Percentiles rank a stretch among this genome's conserved stretches.
Evolutionary conservation across 2,797 vertebrate species (phyloP).

Genomic region (Helostoma temminkii): DNA sequence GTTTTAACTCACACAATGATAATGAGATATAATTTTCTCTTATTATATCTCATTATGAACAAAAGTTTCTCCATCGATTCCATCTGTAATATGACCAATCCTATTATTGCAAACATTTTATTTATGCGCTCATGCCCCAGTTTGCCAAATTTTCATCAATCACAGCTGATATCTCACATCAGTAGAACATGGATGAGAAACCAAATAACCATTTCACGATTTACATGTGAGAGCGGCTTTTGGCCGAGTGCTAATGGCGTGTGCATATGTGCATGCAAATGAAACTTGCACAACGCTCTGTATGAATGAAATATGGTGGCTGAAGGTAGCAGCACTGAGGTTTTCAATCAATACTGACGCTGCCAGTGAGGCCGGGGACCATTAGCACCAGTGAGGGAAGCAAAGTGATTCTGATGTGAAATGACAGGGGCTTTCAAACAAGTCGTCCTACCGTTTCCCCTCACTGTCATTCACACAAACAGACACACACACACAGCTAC

Average conservation of each 20-base stretch:
- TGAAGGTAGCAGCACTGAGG: conserved; percentile 33
- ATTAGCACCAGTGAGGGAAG: conserved; percentile 68
- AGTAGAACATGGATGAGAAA: conserved; percentile 1
- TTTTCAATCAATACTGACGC: conserved; percentile 66
- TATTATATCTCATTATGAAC: conserved; percentile 17
- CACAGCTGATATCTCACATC: conserved; percentile 21
- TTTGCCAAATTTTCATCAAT: conserved; percentile 21
- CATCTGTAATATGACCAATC: conserved; percentile 11
- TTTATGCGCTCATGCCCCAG: conserved; percentile 11
- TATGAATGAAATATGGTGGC: conserved; percentile 41
- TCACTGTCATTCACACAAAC: conserved; percentile 56
- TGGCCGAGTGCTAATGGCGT: neutral
- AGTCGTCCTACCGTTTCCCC: conserved; percentile 56
- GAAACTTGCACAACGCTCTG: conserved; percentile 8
- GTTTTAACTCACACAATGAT: neutral
- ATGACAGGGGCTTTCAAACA: conserved; percentile 78
- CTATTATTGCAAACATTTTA: conserved; percentile 18
- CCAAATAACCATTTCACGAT: conserved; percentile 7
- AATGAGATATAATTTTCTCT: conserved; percentile 24
- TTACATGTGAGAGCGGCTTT: conserved; percentile 9
- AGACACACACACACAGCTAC: conserved; percentile 20
- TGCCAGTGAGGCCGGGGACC: conserved; percentile 55
- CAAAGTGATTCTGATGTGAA: conserved; percentile 75
- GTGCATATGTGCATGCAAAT: conserved; percentile 27
- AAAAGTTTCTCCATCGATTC: conserved; percentile 11